Evolutionary conservation across 2,797 vertebrate species (phyloP).

Genomic region (Leucoraja ocellata): DNA sequence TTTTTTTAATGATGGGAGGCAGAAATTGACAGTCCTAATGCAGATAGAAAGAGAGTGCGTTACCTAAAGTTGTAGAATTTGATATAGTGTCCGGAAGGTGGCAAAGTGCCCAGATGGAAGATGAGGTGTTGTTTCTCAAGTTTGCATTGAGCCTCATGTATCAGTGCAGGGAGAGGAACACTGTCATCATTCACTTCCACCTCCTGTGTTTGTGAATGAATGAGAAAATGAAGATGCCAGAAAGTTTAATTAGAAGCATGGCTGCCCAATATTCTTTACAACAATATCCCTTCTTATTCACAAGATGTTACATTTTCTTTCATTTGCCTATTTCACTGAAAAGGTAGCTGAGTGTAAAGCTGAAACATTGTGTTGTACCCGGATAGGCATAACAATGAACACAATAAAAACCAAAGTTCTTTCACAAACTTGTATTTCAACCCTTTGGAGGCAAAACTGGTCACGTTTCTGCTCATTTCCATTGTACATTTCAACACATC

Average conservation of each 20-base stretch:
- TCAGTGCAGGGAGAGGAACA: background rate
- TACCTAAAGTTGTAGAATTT: too few species aligned
- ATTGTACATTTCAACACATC: background rate
- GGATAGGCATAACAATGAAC: background rate
- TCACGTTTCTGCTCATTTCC: background rate
- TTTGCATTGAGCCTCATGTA: too few species aligned
- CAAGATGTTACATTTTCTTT: background rate
- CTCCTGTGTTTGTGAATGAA: background rate
- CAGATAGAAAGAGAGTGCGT: too few species aligned
- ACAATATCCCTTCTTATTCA: background rate
- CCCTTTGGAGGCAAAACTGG: background rate
- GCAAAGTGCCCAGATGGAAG: too few species aligned
- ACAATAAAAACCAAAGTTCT: background rate
- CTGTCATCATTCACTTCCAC: background rate
- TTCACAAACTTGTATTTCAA: background rate
- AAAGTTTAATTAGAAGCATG: background rate
- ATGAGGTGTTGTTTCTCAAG: too few species aligned
- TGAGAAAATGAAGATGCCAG: background rate
- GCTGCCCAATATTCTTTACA: background rate
- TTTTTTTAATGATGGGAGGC: too few species aligned
- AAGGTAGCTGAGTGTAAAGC: background rate
- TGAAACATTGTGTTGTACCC: background rate
- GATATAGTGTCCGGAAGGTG: too few species aligned
- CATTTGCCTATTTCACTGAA: background rate
- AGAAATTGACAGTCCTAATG: too few species aligned